Percentiles rank a stretch among this genome's conserved stretches.
These are phyloP conservation scores for Pitta sordida DNA, from an alignment of 2,113 vertebrate genomes.

Conservation along the genomic window DNA sequence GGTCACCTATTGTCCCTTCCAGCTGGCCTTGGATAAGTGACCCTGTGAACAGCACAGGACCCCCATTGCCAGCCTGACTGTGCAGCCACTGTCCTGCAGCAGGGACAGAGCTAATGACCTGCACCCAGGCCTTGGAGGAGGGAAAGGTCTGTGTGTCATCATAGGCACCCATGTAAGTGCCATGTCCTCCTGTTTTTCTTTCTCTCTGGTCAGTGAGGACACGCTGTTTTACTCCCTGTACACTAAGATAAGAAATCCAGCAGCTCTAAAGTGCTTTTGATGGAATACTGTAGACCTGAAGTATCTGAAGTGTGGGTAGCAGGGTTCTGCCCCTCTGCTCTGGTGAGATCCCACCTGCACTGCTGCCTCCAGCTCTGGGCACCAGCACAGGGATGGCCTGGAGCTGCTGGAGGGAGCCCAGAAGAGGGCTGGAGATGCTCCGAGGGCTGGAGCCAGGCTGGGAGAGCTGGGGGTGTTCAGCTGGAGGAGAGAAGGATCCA, in stretches of 20 bases:
- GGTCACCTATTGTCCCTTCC: not conserved
- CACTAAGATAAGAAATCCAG: not conserved
- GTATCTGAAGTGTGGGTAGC: not conserved
- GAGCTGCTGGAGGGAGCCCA: not conserved
- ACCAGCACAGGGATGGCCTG: not conserved
- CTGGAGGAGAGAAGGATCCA: not conserved
- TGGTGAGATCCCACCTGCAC: not conserved
- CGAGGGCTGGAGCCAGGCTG: not conserved
- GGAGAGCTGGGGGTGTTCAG: not conserved
- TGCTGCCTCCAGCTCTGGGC: not conserved
- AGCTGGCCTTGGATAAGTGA: not conserved
- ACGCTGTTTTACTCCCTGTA: not conserved
- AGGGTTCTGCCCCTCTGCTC: not conserved
- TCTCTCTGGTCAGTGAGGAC: not conserved
- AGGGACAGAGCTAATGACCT: fast-evolving
- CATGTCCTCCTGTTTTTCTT: not conserved
- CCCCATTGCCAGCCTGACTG: fast-evolving
- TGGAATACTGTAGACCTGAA: not conserved
- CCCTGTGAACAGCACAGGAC: not conserved
- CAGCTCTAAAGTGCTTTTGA: not conserved
- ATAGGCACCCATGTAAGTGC: not conserved
- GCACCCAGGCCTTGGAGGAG: not conserved
- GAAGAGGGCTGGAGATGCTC: not conserved
- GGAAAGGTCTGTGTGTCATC: not conserved
- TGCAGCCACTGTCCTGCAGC: not conserved